Conservation (phyloP, 2,797 vertebrate species). For the Semaprochilodus insignis region DNA sequence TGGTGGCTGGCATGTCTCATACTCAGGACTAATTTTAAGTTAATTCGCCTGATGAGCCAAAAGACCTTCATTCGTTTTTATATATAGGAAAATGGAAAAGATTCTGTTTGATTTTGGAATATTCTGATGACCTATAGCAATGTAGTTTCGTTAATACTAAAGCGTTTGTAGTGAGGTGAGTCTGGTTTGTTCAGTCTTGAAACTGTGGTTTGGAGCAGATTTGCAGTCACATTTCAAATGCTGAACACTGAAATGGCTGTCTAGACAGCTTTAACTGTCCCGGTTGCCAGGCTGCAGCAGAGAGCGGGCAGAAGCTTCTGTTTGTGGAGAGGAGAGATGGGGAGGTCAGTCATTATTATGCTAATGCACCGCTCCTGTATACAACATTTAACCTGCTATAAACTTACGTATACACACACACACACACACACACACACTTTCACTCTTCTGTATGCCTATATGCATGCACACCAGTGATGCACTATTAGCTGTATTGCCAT, state of each 20-base stretch:
- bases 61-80: no score
- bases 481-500: no score
- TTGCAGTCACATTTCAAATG: not conserved
- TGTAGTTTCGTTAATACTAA: not conserved
- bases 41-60: not conserved
- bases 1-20: not conserved
- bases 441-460: no score
- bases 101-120: not conserved
- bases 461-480: no score
- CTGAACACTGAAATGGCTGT: not conserved
- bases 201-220: not conserved
- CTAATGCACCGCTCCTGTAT: slow-evolving; percentile 27
- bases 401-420: slow-evolving; percentile 11
- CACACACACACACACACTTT: not conserved
- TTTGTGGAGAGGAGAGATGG: slow-evolving; percentile 35
- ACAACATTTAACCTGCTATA: slow-evolving; percentile 29
- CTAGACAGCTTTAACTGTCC: slow-evolving; percentile 18
- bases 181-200: not conserved
- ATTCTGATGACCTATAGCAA: not conserved
- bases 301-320: not conserved
- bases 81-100: no score
- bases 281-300: slow-evolving; percentile 34
- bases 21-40: not conserved
- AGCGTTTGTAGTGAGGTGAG: not conserved
- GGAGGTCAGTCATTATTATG: slow-evolving; percentile 46